These are phyloP conservation scores for Epistrophella euchroma DNA, from an alignment of 2,888 invertebrate species.

Conservation along the genomic window DNA sequence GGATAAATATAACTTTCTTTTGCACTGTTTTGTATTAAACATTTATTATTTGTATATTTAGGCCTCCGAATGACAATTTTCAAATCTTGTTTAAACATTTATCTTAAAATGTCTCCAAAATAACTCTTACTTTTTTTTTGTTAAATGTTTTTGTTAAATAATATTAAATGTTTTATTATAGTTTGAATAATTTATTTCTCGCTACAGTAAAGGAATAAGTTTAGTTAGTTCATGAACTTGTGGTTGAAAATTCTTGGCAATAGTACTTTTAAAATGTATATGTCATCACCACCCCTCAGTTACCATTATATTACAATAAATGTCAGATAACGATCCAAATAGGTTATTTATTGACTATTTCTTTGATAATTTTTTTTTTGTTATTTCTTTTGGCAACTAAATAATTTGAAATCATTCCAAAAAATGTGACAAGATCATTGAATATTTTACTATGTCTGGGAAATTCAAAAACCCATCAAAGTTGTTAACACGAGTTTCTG, in stretches of 20 bases:
- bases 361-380: neutral
- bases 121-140: too few relatives aligned
- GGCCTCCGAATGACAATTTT: too few relatives aligned
- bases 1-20: too few relatives aligned
- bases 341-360: conserved; percentile 64
- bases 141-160: too few relatives aligned
- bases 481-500: neutral
- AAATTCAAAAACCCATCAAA: neutral
- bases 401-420: conserved; percentile 17
- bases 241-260: neutral
- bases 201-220: neutral
- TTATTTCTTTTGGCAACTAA: conserved; percentile 44
- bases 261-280: too few relatives aligned
- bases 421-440: neutral
- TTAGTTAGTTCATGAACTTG: conserved; percentile 7
- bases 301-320: neutral
- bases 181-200: too few relatives aligned
- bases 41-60: too few relatives aligned
- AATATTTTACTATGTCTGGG: neutral
- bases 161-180: too few relatives aligned
- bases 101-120: too few relatives aligned
- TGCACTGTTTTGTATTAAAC: too few relatives aligned
- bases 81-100: too few relatives aligned
- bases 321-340: conserved; percentile 65
- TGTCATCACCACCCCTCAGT: neutral